Base-by-base conservation (phyloP, 2,113 vertebrate species). In the Dipodomys spectabilis region DNA sequence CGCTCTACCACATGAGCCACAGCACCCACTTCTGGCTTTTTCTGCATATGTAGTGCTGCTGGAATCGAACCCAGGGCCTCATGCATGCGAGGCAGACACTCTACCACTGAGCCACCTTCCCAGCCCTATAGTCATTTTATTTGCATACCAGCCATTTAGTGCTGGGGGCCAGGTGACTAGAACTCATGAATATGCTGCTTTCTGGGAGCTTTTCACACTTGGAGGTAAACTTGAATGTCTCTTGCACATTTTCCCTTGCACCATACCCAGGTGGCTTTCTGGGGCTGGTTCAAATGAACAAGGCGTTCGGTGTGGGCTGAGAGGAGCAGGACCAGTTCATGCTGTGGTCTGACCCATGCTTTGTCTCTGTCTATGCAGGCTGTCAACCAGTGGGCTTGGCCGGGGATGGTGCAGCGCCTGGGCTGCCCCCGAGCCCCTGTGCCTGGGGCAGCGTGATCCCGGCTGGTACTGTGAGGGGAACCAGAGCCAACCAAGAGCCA, bases 341-440 rank as follows among this genome's bases (percentile, higher is more conserved):
- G 81, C 81, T 88, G 85, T 85, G 68, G 73, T 91, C 86, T 91
- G 72, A 88, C 94, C 53, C 4, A 72, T 95, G 90, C 39, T 90
- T 90, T 93, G 93, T 92, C 89, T 97, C 57, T 91, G 85, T 86
- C 64, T 32, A 6, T 77, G 83, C 93, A 98, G 98, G 95, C 95
- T 97, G 96, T 96, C 90, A 90, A 86, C 88, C 90, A 5, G 81
- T 72, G 82, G 60, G 27, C 96, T 96, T 57, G 15, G 53, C 53
- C 53, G 15, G 53, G 53, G 53, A 57, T 57, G 53, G 53, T 57
- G 2, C 53, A 16, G 53, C 15, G 4, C 53, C 53, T 3, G 15
- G 53, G 53, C 49, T 12, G 53, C 53, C 53, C 15, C 53, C 49
- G 1, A 49, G 10, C 49, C 49, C 49, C 49, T 49, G 49, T 49